Percentiles rank a stretch among this genome's conserved stretches.
Conservation (phyloP, 2,797 vertebrate genomes). For the Sebastiscus tertius region DNA sequence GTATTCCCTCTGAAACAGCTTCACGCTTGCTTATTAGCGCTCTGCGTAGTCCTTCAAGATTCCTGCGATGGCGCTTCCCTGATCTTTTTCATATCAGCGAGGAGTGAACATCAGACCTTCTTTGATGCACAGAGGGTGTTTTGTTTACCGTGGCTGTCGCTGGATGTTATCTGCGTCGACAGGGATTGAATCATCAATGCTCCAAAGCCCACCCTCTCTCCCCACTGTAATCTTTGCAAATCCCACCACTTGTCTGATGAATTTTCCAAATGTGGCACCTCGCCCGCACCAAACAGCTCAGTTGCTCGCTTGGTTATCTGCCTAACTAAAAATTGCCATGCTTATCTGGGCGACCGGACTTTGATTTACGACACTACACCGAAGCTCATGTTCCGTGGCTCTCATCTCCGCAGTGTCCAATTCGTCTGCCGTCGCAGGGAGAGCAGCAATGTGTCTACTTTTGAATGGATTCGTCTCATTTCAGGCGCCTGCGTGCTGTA, state of each 20-base stretch:
- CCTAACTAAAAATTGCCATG: conserved; percentile 41
- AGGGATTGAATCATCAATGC: conserved; percentile 53
- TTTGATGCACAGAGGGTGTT: conserved; percentile 30
- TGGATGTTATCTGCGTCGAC: conserved; percentile 53
- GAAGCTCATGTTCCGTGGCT: conserved; percentile 11
- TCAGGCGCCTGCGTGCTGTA: not conserved
- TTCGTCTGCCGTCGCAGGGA: not conserved
- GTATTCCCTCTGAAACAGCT: not conserved
- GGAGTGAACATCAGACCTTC: conserved; percentile 22
- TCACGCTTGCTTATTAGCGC: not conserved
- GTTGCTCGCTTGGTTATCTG: conserved; percentile 53
- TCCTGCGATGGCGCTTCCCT: conserved; percentile 5
- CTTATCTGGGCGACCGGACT: conserved; percentile 53
- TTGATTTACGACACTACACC: conserved; percentile 34
- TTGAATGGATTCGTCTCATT: conserved; percentile 15
- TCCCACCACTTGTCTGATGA: conserved; percentile 71
- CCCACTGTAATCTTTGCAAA: conserved; percentile 67
- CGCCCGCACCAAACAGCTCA: conserved; percentile 22
- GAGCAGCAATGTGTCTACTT: conserved; percentile 10
- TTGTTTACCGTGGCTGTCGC: conserved; percentile 42
- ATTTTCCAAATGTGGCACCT: conserved; percentile 51
- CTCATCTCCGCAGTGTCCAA: conserved; percentile 25
- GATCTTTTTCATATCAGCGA: conserved; percentile 26
- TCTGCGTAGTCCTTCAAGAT: not conserved
- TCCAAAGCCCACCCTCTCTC: conserved; percentile 47